These are phyloP conservation scores for Leptonema lineaticorne DNA, from an alignment of 1,140 invertebrate species.

Conservation along the genomic window DNA sequence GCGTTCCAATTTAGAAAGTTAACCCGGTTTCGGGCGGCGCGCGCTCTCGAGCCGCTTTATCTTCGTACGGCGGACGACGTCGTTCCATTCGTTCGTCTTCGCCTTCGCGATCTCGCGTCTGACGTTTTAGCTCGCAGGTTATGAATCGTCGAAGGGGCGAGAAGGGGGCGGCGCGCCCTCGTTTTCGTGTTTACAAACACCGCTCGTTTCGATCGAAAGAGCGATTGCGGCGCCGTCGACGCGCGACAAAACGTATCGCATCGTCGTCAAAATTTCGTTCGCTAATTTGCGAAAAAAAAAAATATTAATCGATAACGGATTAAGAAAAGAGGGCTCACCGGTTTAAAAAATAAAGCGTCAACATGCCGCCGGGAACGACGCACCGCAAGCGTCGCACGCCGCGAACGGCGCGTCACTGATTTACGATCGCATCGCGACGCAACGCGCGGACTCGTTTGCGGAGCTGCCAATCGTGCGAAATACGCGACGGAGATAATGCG, in stretches of 20 bases:
- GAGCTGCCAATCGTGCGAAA: no score
- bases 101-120: no score
- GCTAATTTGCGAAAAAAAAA: no score
- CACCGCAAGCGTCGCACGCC: not conserved
- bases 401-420: not conserved
- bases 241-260: not conserved
- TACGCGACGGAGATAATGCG: no score
- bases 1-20: slow-evolving; percentile 2
- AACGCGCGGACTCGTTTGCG: no score
- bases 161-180: not conserved
- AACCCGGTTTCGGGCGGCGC: not conserved
- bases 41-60: no score
- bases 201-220: not conserved
- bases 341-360: not conserved
- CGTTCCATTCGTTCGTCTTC: no score
- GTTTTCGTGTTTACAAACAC: not conserved
- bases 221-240: not conserved
- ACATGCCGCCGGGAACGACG: not conserved
- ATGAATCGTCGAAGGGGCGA: slow-evolving; percentile 30
- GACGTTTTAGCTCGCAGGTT: no score
- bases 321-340: not conserved
- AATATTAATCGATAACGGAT: no score
- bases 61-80: no score
- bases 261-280: no score
- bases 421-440: no score